Conservation (phyloP, 1,140 invertebrate genomes). For the Brachionus asplanchnoidis region DNA sequence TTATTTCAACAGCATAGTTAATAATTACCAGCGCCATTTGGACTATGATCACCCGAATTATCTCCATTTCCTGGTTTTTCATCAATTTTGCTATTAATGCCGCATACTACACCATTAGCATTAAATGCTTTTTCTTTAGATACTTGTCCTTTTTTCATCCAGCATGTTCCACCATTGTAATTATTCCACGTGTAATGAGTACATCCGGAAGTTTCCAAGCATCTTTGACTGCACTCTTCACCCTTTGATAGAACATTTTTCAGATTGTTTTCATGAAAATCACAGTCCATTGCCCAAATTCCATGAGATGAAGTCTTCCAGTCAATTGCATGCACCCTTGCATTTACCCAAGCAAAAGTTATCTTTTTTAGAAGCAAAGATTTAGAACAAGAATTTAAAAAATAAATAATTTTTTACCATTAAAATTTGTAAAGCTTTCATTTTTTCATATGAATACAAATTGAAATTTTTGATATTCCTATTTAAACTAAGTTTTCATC, state of each 20-base stretch:
- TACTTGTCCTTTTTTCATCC: not conserved
- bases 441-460: too few species aligned
- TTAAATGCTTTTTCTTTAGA: not conserved
- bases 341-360: not conserved
- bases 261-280: not conserved
- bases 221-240: not conserved
- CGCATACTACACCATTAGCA: not conserved
- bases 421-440: too few species aligned
- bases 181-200: conserved; percentile 8
- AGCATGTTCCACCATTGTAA: conserved; percentile 17
- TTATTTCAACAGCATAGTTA: not conserved
- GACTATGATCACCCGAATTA: not conserved
- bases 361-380: too few species aligned
- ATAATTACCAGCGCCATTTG: too few species aligned
- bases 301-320: not conserved
- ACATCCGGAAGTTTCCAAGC: not conserved
- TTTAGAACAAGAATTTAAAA: too few species aligned
- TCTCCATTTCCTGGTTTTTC: not conserved
- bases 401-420: too few species aligned
- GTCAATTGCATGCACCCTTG: not conserved
- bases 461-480: too few species aligned
- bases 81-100: not conserved
- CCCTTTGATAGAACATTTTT: not conserved
- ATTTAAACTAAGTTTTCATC: too few species aligned
- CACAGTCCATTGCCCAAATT: conserved; percentile 5